Evolutionary conservation across 1,140 invertebrate species (phyloP).

Genomic region (Anastrepha obliqua): DNA sequence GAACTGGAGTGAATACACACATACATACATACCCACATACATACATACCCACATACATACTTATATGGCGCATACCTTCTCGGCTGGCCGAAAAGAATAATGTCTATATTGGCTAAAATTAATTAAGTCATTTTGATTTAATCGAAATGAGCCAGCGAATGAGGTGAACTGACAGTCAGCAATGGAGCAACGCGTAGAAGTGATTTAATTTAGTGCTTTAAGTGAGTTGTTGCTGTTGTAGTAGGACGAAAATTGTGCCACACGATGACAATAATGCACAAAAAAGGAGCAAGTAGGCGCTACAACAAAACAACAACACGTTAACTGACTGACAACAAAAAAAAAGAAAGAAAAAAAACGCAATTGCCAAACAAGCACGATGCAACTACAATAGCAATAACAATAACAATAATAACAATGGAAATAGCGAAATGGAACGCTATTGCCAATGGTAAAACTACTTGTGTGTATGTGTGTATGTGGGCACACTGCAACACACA

Average conservation of each 20-base stretch:
- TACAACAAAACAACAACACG: not conserved
- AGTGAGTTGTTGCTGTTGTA: not conserved
- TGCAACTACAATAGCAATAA: not conserved
- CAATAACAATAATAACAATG: constrained; percentile 48
- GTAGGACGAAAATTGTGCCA: constrained; percentile 36
- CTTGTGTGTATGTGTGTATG: no score
- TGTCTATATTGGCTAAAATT: constrained; percentile 45
- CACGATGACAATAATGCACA: constrained; percentile 47
- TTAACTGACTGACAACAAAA: not conserved
- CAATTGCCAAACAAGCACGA: constrained; percentile 43
- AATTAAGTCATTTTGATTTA: constrained; percentile 53
- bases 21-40: not conserved
- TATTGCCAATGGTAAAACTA: not conserved
- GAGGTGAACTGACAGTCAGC: constrained; percentile 15
- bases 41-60: not conserved
- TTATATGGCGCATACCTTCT: not conserved
- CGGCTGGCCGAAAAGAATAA: not conserved
- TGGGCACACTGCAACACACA: no score
- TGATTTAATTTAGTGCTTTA: constrained; percentile 24
- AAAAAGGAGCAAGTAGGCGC: not conserved
- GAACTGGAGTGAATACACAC: not conserved
- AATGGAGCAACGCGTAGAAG: not conserved
- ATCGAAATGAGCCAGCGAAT: constrained; percentile 40
- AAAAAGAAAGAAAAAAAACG: not conserved
- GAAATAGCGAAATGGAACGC: constrained; percentile 35